These are phyloP conservation scores for Cyclophora punctaria DNA, from an alignment of 2,888 invertebrate species.

Conservation along the genomic window DNA sequence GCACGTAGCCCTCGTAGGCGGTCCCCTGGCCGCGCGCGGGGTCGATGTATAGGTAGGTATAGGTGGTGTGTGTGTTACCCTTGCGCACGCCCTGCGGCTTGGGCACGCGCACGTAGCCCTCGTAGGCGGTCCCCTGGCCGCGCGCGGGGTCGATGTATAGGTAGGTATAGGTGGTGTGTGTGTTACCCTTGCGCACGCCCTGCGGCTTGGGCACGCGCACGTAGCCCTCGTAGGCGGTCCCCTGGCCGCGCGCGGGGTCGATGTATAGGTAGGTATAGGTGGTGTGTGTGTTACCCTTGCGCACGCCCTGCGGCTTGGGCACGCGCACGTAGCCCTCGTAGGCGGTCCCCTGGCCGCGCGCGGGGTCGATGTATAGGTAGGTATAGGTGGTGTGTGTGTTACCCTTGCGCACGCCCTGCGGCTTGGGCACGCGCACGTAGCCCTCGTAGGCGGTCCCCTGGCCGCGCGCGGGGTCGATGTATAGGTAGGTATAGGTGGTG, in stretches of 20 bases:
- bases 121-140: conserved; percentile 90
- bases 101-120: conserved; percentile 83
- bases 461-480: conserved; percentile 93
- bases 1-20: conserved; percentile 79
- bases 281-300: conserved; percentile 85
- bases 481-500: too few relatives aligned
- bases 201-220: conserved; percentile 91
- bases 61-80: too few relatives aligned
- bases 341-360: conserved; percentile 91
- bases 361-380: conserved; percentile 95
- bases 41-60: too few relatives aligned
- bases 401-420: conserved; percentile 95
- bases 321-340: conserved; percentile 82
- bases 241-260: conserved; percentile 95
- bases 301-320: conserved; percentile 97
- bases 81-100: conserved; percentile 98
- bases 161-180: too few relatives aligned
- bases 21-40: conserved; percentile 94
- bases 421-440: conserved; percentile 86
- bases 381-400: too few relatives aligned
- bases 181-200: conserved; percentile 91
- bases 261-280: too few relatives aligned
- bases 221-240: conserved; percentile 83
- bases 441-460: conserved; percentile 89
- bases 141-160: conserved; percentile 94